Evolutionary conservation across 37 sponge, comb jelly and placozoan species (phyloP).

Genomic region (Aplysina aerophoba): DNA sequence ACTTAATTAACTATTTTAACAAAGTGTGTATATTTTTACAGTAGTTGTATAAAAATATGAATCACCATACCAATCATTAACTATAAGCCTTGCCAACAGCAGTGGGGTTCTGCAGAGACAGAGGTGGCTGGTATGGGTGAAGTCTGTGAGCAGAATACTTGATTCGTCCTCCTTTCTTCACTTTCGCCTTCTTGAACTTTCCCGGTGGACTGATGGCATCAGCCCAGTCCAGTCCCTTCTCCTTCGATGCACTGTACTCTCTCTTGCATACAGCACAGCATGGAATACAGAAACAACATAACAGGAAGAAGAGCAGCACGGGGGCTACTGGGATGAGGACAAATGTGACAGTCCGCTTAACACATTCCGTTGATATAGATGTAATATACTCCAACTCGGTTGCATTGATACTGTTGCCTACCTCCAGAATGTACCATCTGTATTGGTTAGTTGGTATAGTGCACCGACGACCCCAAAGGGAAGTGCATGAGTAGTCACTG

Average conservation of each 20-base stretch:
- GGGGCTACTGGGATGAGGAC: slow-evolving; percentile 21
- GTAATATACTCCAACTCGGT: too few species aligned
- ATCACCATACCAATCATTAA: neutral
- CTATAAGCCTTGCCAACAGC: slow-evolving; percentile 17
- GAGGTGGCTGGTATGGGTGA: neutral
- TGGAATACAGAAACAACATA: neutral
- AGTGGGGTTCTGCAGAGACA: slow-evolving; percentile 15
- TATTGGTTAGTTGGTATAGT: neutral
- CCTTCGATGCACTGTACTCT: neutral
- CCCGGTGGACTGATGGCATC: neutral
- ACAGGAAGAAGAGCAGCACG: neutral
- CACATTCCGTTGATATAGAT: neutral
- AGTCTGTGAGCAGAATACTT: neutral
- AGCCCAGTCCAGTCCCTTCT: neutral
- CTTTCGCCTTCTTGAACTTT: too few species aligned
- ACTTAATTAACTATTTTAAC: too few species aligned
- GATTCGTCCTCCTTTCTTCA: neutral
- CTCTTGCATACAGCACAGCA: slow-evolving; percentile 7
- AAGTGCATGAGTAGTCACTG: slow-evolving; percentile 3
- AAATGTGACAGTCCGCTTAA: neutral
- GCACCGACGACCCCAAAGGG: neutral
- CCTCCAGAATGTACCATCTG: slow-evolving; percentile 24
- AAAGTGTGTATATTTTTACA: too few species aligned
- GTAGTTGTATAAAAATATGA: neutral
- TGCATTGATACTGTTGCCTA: neutral